Conservation (phyloP, 2,888 invertebrate genomes). For the Linnaemya vulpina region DNA sequence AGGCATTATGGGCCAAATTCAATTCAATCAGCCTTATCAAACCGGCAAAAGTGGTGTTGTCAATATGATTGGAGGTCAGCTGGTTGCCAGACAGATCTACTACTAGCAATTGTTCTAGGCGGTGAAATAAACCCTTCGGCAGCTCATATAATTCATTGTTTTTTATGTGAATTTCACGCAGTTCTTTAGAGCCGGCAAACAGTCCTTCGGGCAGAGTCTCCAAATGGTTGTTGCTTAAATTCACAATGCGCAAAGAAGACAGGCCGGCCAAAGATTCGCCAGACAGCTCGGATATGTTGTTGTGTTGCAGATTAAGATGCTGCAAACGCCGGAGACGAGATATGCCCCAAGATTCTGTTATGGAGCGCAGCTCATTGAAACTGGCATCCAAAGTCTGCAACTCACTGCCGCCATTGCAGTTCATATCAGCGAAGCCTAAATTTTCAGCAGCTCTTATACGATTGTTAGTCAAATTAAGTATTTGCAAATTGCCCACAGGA, state of each 20-base stretch:
- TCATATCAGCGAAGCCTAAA: constrained; percentile 86
- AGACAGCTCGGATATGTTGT: constrained; percentile 91
- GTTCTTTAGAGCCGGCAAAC: constrained; percentile 91
- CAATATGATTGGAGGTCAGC: constrained; percentile 92
- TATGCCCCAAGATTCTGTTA: constrained; percentile 90
- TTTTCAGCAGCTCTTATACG: constrained; percentile 90
- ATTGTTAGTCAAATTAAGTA: constrained; percentile 93
- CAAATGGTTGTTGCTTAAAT: constrained; percentile 93
- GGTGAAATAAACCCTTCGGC: constrained; percentile 92
- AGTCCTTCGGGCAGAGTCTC: constrained; percentile 91
- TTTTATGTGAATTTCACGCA: constrained; percentile 92
- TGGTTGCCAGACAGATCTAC: constrained; percentile 93
- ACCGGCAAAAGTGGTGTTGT: constrained; percentile 93
- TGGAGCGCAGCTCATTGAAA: constrained; percentile 89
- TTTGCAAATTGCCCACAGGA: constrained; percentile 90
- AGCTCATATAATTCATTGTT: constrained; percentile 93
- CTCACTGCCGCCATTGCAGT: constrained; percentile 87
- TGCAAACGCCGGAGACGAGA: constrained; percentile 90
- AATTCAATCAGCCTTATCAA: constrained; percentile 92
- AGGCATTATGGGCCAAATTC: constrained; percentile 92
- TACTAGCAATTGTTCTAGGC: constrained; percentile 91
- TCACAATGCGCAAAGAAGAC: constrained; percentile 90
- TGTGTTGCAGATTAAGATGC: constrained; percentile 91
- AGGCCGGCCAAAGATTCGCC: constrained; percentile 91
- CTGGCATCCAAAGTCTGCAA: constrained; percentile 91